Percentiles rank a stretch among this genome's conserved stretches.
Evolutionary conservation across 2,888 invertebrate genomes (phyloP).

Genomic region (Drosophila lacicola): DNA sequence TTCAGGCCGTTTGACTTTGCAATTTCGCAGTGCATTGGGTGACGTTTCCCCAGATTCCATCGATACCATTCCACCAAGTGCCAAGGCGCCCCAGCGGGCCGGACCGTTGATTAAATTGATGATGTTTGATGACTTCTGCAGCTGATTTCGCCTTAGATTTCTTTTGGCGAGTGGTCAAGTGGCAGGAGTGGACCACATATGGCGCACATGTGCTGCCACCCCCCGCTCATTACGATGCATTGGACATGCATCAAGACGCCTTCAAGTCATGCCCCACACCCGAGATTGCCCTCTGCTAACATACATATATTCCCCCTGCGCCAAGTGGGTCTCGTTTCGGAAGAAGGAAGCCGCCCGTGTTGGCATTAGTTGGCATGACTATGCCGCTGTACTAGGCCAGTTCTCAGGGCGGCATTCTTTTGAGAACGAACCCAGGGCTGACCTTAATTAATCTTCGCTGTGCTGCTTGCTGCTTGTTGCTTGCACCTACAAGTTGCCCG

Average conservation of each 20-base stretch:
- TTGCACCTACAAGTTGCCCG: slow-evolving; percentile 42
- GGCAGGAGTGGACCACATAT: slow-evolving; percentile 71
- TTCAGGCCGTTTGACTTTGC: slow-evolving; percentile 73
- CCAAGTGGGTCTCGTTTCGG: slow-evolving; percentile 21
- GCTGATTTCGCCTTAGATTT: slow-evolving; percentile 73
- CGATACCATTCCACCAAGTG: neutral
- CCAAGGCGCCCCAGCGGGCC: slow-evolving; percentile 42
- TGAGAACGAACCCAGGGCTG: slow-evolving; percentile 51
- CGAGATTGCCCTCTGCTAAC: neutral
- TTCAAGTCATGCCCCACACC: slow-evolving; percentile 48
- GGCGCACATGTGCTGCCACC: slow-evolving; percentile 59
- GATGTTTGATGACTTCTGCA: slow-evolving; percentile 84
- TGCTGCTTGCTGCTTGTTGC: slow-evolving; percentile 21
- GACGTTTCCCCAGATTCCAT: slow-evolving; percentile 10
- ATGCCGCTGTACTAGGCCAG: slow-evolving; percentile 25
- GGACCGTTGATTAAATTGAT: slow-evolving; percentile 82
- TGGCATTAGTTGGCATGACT: slow-evolving; percentile 59
- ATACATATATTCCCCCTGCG: neutral
- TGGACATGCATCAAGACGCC: slow-evolving; percentile 81
- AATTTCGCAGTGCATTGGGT: slow-evolving; percentile 64
- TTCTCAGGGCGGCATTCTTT: slow-evolving; percentile 66
- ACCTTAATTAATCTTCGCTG: slow-evolving; percentile 75
- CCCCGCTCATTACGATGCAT: slow-evolving; percentile 82
- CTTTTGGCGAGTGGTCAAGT: slow-evolving; percentile 41
- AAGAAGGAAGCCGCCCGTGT: slow-evolving; percentile 36